These are phyloP conservation scores for Serripes groenlandicus DNA, from an alignment of 2,888 invertebrate species.

Conservation along the genomic window DNA sequence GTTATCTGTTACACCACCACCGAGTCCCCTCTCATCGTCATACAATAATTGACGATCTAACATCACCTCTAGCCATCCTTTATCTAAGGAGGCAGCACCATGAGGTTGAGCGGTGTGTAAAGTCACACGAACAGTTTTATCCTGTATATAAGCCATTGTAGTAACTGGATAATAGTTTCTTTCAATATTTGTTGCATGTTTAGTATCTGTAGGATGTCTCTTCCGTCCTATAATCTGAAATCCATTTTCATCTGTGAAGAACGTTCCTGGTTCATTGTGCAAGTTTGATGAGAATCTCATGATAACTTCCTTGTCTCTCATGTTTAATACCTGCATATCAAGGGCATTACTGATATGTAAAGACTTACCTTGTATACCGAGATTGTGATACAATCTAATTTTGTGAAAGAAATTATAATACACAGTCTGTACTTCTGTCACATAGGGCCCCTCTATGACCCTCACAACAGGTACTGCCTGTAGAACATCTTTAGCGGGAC, in stretches of 20 bases:
- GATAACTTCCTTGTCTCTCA: constrained; percentile 82
- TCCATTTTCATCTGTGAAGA: constrained; percentile 85
- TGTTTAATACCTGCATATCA: constrained; percentile 71
- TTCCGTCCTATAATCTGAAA: constrained; percentile 81
- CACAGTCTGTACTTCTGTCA: constrained; percentile 94
- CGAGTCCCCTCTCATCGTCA: constrained; percentile 84
- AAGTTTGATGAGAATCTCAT: constrained; percentile 81
- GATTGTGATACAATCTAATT: constrained; percentile 75
- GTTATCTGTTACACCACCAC: constrained; percentile 83
- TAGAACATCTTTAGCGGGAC: constrained; percentile 73
- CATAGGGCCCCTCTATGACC: constrained; percentile 94
- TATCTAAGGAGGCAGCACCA: constrained; percentile 80
- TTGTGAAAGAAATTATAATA: constrained; percentile 75
- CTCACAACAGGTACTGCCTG: constrained; percentile 89
- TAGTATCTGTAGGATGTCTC: constrained; percentile 64
- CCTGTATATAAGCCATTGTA: constrained; percentile 81
- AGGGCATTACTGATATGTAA: constrained; percentile 77
- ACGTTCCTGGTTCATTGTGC: constrained; percentile 70
- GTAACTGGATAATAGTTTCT: constrained; percentile 85
- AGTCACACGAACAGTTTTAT: constrained; percentile 76
- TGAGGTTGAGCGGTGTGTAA: constrained; percentile 83
- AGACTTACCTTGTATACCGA: constrained; percentile 70
- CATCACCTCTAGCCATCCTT: constrained; percentile 84
- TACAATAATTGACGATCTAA: constrained; percentile 82
- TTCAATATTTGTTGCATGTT: constrained; percentile 73